Evolutionary conservation across 2,797 vertebrate genomes (phyloP).

Genomic region (Pangasius mekongensis): DNA sequence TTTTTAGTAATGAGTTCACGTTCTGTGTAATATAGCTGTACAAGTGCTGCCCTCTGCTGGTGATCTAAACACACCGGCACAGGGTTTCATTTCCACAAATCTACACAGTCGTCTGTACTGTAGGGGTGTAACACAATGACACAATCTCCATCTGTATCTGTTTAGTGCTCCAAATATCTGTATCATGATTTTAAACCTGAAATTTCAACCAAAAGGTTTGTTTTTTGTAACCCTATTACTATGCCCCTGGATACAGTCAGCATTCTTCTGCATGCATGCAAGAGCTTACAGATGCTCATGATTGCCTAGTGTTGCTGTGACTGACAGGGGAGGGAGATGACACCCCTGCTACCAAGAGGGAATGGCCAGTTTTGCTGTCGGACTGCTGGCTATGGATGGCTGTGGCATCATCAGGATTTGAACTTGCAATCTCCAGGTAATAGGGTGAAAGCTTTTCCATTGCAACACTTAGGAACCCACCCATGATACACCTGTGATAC

Average conservation of each 20-base stretch:
- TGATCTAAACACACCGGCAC: not conserved
- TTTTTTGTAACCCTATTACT: not conserved
- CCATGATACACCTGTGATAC: not conserved
- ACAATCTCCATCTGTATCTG: not conserved
- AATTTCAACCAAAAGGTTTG: not conserved
- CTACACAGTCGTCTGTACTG: not conserved
- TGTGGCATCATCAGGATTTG: not conserved
- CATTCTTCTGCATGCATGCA: not conserved
- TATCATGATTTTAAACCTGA: not conserved
- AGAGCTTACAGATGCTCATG: not conserved
- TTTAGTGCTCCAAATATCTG: not conserved
- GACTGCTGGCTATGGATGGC: too few species aligned
- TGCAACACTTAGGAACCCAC: not conserved
- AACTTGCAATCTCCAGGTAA: not conserved
- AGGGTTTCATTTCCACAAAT: not conserved
- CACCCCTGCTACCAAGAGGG: not conserved
- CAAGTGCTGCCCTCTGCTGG: conserved; percentile 45
- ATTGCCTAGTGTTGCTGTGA: not conserved
- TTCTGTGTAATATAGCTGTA: not conserved
- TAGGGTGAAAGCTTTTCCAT: not conserved
- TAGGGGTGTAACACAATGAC: not conserved
- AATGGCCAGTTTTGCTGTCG: not conserved
- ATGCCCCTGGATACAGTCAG: not conserved
- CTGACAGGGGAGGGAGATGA: not conserved
- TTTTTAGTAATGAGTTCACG: too few species aligned